These are phyloP conservation scores for Drosophila ohnishii DNA, from an alignment of 1,140 invertebrate species.

Conservation along the genomic window DNA sequence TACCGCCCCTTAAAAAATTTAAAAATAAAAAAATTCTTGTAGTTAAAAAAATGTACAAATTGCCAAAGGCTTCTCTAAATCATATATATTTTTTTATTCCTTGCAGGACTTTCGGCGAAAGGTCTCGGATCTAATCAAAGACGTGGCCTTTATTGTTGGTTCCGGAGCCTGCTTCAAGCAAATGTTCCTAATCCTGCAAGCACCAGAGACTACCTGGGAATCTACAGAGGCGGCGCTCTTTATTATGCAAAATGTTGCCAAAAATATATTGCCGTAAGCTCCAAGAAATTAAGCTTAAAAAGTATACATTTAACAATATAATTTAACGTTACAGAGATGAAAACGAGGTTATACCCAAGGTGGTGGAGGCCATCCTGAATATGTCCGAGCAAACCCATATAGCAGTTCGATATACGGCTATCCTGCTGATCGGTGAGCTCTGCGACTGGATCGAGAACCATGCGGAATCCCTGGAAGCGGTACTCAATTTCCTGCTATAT, in stretches of 20 bases:
- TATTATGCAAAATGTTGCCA: conserved; percentile 97
- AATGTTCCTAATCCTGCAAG: conserved; percentile 91
- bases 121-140: conserved; percentile 96
- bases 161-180: conserved; percentile 95
- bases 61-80: too few species aligned
- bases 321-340: conserved; percentile 88
- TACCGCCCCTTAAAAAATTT: too few species aligned
- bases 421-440: conserved; percentile 95
- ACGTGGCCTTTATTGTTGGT: conserved; percentile 98
- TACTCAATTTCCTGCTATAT: conserved; percentile 90
- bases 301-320: conserved; percentile 1
- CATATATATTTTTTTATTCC: background rate
- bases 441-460: conserved; percentile 98
- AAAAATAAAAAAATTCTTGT: too few species aligned
- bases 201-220: conserved; percentile 92
- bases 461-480: conserved; percentile 90
- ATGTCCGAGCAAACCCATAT: conserved; percentile 93
- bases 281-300: background rate
- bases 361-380: conserved; percentile 94
- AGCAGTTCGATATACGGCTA: conserved; percentile 94
- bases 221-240: conserved; percentile 97
- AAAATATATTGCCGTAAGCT: conserved; percentile 97
- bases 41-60: too few species aligned
- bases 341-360: conserved; percentile 95
- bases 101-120: conserved; percentile 93